Evolutionary conservation across 2,113 vertebrate species (phyloP).

Genomic region (Todiramphus saurophagus): DNA sequence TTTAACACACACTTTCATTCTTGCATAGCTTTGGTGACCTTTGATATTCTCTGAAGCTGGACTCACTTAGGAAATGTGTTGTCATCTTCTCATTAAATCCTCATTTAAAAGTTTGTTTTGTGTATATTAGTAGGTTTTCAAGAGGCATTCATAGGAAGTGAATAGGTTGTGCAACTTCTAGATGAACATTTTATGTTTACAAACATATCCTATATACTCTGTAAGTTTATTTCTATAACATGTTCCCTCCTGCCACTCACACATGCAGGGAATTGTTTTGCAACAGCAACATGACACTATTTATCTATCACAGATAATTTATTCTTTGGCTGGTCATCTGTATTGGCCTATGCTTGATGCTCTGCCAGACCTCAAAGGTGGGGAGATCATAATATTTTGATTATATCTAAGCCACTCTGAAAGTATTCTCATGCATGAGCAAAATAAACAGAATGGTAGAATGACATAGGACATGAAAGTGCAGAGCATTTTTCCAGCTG

Average conservation of each 20-base stretch:
- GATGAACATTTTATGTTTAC: constrained; percentile 9
- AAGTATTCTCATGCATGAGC: constrained; percentile 3
- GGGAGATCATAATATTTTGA: constrained; percentile 38
- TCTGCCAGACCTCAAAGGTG: constrained; percentile 28
- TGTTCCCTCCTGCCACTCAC: neutral
- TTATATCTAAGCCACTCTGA: constrained; percentile 11
- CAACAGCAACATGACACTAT: neutral
- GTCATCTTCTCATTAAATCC: neutral
- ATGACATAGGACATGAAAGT: neutral
- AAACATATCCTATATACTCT: neutral
- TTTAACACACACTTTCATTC: neutral
- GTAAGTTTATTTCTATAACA: neutral
- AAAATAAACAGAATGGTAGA: constrained; percentile 1
- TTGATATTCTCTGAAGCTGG: constrained; percentile 4
- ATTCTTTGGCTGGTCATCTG: neutral
- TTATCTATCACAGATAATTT: constrained; percentile 42
- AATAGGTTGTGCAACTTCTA: neutral
- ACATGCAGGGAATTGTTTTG: constrained; percentile 8
- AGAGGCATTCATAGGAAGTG: neutral
- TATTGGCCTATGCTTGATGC: neutral
- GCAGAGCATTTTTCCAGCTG: neutral
- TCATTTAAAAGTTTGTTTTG: neutral
- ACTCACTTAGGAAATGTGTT: constrained; percentile 8
- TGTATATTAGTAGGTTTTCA: neutral
- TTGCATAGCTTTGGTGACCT: neutral